Conservation (phyloP, 1,140 invertebrate species). For the Parasteatoda tepidariorum region DNA sequence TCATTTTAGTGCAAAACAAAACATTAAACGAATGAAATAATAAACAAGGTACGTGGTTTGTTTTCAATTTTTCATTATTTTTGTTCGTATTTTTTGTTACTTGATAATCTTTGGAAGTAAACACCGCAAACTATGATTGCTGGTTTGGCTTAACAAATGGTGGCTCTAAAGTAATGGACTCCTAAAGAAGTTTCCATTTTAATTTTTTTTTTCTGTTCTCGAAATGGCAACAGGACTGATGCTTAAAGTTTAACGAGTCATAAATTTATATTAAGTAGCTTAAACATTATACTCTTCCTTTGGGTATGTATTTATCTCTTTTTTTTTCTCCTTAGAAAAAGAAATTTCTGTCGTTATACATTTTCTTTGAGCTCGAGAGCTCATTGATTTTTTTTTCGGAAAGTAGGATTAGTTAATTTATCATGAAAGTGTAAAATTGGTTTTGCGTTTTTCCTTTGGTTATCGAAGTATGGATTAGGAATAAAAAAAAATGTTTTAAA, state of each 20-base stretch:
- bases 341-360: too few relatives aligned
- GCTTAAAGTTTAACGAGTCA: conserved; percentile 4
- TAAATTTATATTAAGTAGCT: conserved; percentile 14
- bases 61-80: conserved; percentile 19
- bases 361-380: too few relatives aligned
- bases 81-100: neutral
- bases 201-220: neutral
- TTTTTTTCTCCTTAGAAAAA: neutral
- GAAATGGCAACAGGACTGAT: conserved; percentile 2
- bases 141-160: conserved; percentile 17
- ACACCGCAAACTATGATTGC: conserved; percentile 15
- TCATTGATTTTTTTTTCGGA: too few relatives aligned
- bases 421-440: too few relatives aligned
- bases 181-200: neutral
- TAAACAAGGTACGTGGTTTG: conserved; percentile 5
- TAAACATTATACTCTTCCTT: conserved; percentile 1
- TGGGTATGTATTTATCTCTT: conserved; percentile 3
- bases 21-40: conserved; percentile 27
- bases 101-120: neutral
- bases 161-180: conserved; percentile 10
- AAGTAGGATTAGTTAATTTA: too few relatives aligned
- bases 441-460: too few relatives aligned
- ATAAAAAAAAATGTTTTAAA: too few relatives aligned
- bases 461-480: too few relatives aligned
- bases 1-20: conserved; percentile 2